Base-by-base conservation (phyloP, 1,140 invertebrate genomes). In the Lepidostoma basale region DNA sequence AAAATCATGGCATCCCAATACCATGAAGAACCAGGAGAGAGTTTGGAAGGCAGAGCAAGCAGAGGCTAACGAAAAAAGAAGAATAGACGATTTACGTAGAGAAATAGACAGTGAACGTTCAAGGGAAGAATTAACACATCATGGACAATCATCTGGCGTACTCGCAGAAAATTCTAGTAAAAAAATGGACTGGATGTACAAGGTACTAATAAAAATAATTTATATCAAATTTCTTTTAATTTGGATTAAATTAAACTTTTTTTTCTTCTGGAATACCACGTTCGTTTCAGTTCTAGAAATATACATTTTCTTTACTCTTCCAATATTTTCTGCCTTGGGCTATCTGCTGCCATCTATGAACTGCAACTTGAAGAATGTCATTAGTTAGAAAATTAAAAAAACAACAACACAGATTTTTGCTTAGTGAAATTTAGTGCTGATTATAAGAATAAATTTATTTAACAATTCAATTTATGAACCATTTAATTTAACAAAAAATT, bases 131-230 rank as follows among this genome's bases (percentile, higher is more conserved):
- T 79, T 90, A n/a, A 86, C 85, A 65, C 81, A 83, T n/a, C 79
- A 86, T 49, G 86, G 86, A 8, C 85, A 88, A 76, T 82, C 85
- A 8, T 85, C 85, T 69, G 84, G 85, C 1, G 84, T 86, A 0
- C 73, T 82, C 20, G 78, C 79, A 62, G 80, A 82, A 30, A 84
- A 83, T 42, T 84, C 84, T 58, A 85, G 89, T 23, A 85, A 86
- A 49, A 90, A 92, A 68, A 77, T 97, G 42, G 91, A 95, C 75
- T 97, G 95, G 94, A 96, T 97, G 94, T 96, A 96, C 77, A 93
- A 94, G 86, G 86, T 88, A n/a, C n/a, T n/a, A n/a, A n/a, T n/a
- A n/a, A n/a, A n/a, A n/a, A n/a, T n/a, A n/a, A n/a, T n/a, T n/a
- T n/a, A n/a, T n/a, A n/a, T n/a, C n/a, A n/a, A n/a, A n/a, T n/a